These are phyloP conservation scores for Atrichornis clamosus DNA, from an alignment of 2,113 vertebrate species.

Conservation along the genomic window DNA sequence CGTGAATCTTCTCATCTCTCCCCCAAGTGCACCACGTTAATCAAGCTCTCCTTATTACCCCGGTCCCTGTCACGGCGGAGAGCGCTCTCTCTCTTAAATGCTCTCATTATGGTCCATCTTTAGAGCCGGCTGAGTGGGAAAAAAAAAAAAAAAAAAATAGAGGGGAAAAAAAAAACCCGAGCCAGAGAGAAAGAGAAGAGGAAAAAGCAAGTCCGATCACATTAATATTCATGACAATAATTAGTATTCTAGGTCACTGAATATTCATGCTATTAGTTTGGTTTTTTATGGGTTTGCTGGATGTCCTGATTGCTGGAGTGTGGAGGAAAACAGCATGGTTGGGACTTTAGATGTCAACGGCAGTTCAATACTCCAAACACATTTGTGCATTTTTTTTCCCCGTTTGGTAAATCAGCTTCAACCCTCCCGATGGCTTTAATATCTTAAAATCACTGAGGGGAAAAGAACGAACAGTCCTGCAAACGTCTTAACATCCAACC, in stretches of 20 bases:
- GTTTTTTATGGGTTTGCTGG: slow-evolving; percentile 89
- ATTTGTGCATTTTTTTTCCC: slow-evolving; percentile 45
- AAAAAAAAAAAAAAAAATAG: background rate
- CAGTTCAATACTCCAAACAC: slow-evolving; percentile 74
- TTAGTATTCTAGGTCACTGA: slow-evolving; percentile 99
- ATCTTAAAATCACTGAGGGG: slow-evolving; percentile 46
- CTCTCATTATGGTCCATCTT: slow-evolving; percentile 94
- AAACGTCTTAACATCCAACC: slow-evolving; percentile 15
- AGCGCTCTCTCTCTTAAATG: slow-evolving; percentile 83
- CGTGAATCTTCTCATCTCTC: slow-evolving; percentile 82
- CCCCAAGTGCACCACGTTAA: slow-evolving; percentile 82
- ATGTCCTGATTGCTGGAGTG: slow-evolving; percentile 86
- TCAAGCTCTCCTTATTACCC: slow-evolving; percentile 88
- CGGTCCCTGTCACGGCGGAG: slow-evolving; percentile 79
- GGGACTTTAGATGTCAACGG: slow-evolving; percentile 78
- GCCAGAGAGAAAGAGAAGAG: slow-evolving; percentile 68
- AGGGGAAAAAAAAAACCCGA: background rate
- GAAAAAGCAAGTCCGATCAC: slow-evolving; percentile 84
- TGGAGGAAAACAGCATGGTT: slow-evolving; percentile 83
- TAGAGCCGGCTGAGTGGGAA: slow-evolving; percentile 85
- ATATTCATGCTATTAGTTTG: slow-evolving; percentile 99
- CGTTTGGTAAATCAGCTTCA: slow-evolving; percentile 62
- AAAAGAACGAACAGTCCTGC: background rate
- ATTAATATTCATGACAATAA: slow-evolving; percentile 99
- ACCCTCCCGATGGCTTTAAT: slow-evolving; percentile 58